These are phyloP conservation scores for Eristalinus sepulchralis DNA, from an alignment of 2,888 invertebrate genomes.

Conservation along the genomic window DNA sequence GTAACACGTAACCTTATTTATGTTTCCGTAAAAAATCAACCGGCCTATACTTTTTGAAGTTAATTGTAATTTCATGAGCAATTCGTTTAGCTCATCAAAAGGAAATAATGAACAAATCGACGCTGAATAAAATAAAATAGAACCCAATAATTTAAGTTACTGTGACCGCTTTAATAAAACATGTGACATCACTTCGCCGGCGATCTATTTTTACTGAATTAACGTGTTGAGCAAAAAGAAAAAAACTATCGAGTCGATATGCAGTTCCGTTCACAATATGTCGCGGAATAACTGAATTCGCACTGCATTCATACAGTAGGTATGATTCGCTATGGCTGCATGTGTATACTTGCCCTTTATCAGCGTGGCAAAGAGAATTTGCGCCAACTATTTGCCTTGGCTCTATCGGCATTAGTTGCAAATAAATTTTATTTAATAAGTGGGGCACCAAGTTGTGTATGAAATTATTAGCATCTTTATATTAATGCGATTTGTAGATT, in stretches of 20 bases:
- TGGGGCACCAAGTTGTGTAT: too few species aligned
- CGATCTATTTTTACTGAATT: slow-evolving; percentile 20
- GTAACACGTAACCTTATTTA: too few species aligned
- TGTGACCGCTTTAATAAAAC: not conserved
- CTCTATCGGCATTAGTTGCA: not conserved
- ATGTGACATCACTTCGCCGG: not conserved
- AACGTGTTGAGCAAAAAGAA: not conserved
- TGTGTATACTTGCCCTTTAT: not conserved
- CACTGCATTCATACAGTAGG: slow-evolving; percentile 3
- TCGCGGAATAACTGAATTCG: not conserved
- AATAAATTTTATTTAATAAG: slow-evolving; percentile 12
- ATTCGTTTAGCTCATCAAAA: too few species aligned
- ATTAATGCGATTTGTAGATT: not conserved
- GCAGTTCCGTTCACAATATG: slow-evolving; percentile 1
- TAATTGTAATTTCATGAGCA: too few species aligned
- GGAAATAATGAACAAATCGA: too few species aligned
- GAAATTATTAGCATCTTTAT: not conserved
- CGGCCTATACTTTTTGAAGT: too few species aligned
- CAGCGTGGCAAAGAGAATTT: not conserved
- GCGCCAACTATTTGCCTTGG: not conserved
- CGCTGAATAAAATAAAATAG: not conserved
- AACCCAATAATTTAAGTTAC: not conserved
- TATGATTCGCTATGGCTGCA: not conserved
- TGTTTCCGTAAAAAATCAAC: too few species aligned
- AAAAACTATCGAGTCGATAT: slow-evolving; percentile 17